These are phyloP conservation scores for Eristalis intricaria DNA, from an alignment of 2,888 invertebrate species.

Conservation along the genomic window DNA sequence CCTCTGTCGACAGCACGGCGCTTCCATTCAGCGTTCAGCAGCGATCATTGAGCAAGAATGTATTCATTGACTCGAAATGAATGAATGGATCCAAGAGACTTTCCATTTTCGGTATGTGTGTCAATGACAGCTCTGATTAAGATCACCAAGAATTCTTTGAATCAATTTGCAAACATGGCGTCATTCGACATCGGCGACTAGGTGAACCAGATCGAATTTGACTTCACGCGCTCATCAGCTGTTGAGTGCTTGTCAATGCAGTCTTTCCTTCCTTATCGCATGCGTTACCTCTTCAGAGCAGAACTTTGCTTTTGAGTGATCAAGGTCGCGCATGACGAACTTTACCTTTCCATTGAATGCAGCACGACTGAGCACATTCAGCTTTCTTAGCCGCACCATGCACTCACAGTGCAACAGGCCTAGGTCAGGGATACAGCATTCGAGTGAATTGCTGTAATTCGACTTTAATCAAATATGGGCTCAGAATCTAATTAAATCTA, in stretches of 20 bases:
- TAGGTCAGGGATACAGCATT: not conserved
- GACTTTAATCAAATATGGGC: not conserved
- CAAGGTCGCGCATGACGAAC: not conserved
- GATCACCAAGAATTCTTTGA: constrained; percentile 10
- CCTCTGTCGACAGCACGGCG: not conserved
- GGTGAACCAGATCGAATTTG: not conserved
- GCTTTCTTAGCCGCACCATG: not conserved
- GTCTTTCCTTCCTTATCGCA: not conserved
- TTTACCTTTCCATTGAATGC: not conserved
- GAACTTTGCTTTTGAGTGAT: not conserved
- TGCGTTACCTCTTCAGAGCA: not conserved
- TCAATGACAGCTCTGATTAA: constrained; percentile 12
- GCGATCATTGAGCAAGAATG: not conserved
- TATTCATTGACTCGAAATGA: not conserved
- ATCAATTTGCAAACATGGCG: constrained; percentile 2
- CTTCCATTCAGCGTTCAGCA: not conserved
- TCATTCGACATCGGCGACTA: no score
- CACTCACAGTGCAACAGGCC: not conserved
- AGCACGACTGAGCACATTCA: not conserved
- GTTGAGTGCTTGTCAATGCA: not conserved
- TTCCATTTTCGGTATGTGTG: constrained; percentile 24
- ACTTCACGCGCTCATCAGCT: not conserved
- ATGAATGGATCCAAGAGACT: constrained; percentile 7
- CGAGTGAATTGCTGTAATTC: not conserved
- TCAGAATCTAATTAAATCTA: not conserved